Conservation (phyloP, 2,888 invertebrate genomes). For the Abscondita cerata region DNA sequence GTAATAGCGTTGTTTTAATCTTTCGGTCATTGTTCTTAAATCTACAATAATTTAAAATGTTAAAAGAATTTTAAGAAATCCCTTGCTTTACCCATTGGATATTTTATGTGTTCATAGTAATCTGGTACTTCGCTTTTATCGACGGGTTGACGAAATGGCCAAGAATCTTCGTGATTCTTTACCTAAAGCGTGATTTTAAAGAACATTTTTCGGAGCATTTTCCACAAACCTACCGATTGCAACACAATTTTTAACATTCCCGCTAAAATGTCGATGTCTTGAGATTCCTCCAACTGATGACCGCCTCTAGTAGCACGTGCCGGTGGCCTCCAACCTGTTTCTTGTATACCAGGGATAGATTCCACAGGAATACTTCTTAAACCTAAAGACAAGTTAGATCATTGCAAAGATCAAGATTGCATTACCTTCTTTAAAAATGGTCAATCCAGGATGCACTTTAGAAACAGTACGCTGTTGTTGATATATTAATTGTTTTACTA, state of each 20-base stretch:
- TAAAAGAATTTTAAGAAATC: neutral
- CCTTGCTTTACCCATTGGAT: conserved; percentile 90
- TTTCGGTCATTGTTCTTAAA: conserved; percentile 85
- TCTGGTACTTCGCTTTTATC: conserved; percentile 90
- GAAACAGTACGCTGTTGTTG: conserved; percentile 86
- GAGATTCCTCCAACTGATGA: conserved; percentile 70
- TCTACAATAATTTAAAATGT: conserved; percentile 63
- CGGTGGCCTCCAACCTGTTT: conserved; percentile 82
- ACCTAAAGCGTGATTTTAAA: conserved; percentile 63
- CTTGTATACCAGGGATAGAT: conserved; percentile 84
- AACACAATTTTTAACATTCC: conserved; percentile 70
- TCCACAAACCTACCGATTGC: conserved; percentile 66
- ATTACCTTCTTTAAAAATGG: conserved; percentile 88
- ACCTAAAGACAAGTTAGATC: conserved; percentile 47
- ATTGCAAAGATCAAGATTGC: too few relatives aligned
- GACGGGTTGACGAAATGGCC: conserved; percentile 96
- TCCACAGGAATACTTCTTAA: conserved; percentile 87
- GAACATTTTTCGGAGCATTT: too few relatives aligned
- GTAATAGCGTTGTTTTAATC: conserved; percentile 88
- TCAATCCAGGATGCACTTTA: conserved; percentile 82
- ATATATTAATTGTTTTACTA: conserved; percentile 79
- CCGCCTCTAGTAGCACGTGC: conserved; percentile 65
- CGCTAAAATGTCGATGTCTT: conserved; percentile 73
- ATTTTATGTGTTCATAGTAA: conserved; percentile 96
- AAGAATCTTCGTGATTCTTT: conserved; percentile 84